Evolutionary conservation across 2,113 vertebrate genomes (phyloP).

Genomic region (Takifugu flavidus): DNA sequence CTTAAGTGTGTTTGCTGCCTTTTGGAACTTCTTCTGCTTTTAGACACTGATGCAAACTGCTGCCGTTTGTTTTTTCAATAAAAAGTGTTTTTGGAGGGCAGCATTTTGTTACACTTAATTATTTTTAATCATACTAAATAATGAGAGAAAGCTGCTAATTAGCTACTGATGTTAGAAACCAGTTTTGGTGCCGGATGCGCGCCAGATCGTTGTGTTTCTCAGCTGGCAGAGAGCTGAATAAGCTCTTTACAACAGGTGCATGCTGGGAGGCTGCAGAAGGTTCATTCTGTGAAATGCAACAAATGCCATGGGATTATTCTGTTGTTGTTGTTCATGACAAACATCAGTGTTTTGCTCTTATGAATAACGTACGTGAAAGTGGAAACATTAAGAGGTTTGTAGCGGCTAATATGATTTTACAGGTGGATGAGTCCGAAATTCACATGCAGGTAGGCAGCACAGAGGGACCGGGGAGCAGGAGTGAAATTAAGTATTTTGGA

Average conservation of each 20-base stretch:
- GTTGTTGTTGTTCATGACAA: neutral
- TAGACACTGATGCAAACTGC: too few species aligned
- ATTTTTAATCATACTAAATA: slow-evolving; percentile 54
- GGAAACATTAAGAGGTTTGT: neutral
- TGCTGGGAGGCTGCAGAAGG: slow-evolving; percentile 51
- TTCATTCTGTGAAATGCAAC: slow-evolving; percentile 39
- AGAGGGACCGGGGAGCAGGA: slow-evolving; percentile 27
- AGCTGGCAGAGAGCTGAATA: slow-evolving; percentile 65
- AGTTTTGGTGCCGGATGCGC: slow-evolving; percentile 64
- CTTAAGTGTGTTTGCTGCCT: too few species aligned
- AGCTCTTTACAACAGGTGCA: slow-evolving; percentile 68
- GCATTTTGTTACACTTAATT: slow-evolving; percentile 45
- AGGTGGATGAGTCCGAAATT: neutral
- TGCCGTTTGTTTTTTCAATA: too few species aligned
- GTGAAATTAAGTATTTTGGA: slow-evolving; percentile 71
- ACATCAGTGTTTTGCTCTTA: neutral
- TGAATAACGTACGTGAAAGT: neutral
- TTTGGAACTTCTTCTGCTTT: too few species aligned
- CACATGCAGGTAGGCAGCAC: slow-evolving; percentile 3
- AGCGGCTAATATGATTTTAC: too few species aligned
- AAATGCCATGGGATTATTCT: slow-evolving; percentile 26
- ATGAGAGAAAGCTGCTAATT: slow-evolving; percentile 62
- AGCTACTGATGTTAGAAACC: slow-evolving; percentile 62
- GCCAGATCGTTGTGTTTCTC: slow-evolving; percentile 64
- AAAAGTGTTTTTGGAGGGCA: too few species aligned